Base-by-base conservation (phyloP, 2,888 invertebrate genomes). In the Craniophora ligustri region DNA sequence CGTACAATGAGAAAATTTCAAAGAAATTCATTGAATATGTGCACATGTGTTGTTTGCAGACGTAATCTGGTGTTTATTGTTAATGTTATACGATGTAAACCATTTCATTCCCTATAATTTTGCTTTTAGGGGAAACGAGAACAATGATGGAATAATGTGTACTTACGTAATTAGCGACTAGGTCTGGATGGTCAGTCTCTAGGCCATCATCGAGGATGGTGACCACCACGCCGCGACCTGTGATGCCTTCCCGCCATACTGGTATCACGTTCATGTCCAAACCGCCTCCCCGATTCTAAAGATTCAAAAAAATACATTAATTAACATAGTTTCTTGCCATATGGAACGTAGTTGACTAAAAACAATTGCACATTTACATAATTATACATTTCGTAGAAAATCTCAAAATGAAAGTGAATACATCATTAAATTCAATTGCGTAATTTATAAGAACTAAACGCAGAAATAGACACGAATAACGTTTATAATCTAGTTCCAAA, bases 121-220 rank as follows among this genome's bases (percentile, higher is more conserved):
- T 13, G 10, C 48, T 18, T 44, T 45, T 18, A 31, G 7, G 18
- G 31, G 13, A 36, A 59, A 28, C 8, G n/a, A 32, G 39, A 62
- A 45, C 35, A 51, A 46, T 32, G 31, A 16, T 14, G 19, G 8
- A 21, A 51, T 32, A 19, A 10, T 1, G 6, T 16, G 19, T 72
- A 96, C 98, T 97, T 94, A 99, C 99, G 89, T 98, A 99, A 94
- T 99, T 99, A 74, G 95, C 95, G 47, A 95, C 90, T 67, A 99
- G 95, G 88, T 99, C 99, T 0, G 99, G 99, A 93, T 99, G 99
- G 89, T 98, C 97, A 59, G 97, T 98, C 87, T 99, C 99, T 31
- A 99, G 94, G 18, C 99, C 99, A 85, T 99, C 99, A 85, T 99
- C 99, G 41, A 99, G 95, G 74, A 99, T 99, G 39, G 99, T 98